Evolutionary conservation across 2,113 vertebrate genomes (phyloP).

Genomic region (Scalopus aquaticus): DNA sequence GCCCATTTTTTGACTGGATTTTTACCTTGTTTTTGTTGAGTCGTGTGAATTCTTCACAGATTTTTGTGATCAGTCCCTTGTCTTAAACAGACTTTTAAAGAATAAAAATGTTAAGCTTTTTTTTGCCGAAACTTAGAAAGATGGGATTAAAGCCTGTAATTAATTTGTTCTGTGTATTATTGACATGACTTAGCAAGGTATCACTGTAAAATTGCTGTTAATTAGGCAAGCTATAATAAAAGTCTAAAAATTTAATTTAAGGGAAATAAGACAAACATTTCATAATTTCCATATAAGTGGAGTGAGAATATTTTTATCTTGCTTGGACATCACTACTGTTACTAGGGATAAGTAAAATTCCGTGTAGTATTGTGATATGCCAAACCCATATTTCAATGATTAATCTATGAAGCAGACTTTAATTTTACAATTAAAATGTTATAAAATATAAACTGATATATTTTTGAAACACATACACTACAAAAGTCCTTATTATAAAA

Average conservation of each 20-base stretch:
- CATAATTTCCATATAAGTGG: neutral
- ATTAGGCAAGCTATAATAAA: neutral
- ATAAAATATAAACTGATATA: slow-evolving; percentile 19
- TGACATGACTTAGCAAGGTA: neutral
- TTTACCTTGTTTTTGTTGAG: no score
- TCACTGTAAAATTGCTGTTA: neutral
- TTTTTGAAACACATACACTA: neutral
- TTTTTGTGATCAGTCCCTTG: no score
- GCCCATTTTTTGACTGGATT: no score
- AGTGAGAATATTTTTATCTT: slow-evolving; percentile 4
- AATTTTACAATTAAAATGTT: slow-evolving; percentile 32
- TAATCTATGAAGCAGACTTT: neutral
- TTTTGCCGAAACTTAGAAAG: neutral
- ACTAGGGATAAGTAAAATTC: neutral
- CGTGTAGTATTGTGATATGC: neutral
- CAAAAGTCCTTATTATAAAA: slow-evolving; percentile 1
- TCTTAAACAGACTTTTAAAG: neutral
- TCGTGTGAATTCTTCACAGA: no score
- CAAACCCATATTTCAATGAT: neutral
- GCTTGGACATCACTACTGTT: neutral
- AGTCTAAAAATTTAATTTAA: neutral
- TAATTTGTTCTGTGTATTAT: neutral
- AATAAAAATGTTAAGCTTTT: neutral
- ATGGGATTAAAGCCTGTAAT: neutral
- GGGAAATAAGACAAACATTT: neutral